Base-by-base conservation (phyloP, 1,140 invertebrate species). In the Zaprionus africanus region DNA sequence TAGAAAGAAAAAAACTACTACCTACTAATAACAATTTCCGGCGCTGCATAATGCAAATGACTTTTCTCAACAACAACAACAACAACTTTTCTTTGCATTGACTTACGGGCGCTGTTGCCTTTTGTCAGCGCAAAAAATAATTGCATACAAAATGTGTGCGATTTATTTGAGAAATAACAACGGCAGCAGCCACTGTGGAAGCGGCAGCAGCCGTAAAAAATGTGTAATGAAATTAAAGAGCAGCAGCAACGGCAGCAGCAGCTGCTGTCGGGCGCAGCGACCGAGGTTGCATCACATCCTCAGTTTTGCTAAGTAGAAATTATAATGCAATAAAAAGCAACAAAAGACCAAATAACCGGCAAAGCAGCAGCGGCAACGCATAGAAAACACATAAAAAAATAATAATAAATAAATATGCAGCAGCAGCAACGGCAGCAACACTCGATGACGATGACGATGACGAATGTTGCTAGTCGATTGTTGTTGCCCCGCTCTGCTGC, bases 91-190 rank as follows among this genome's bases (percentile, higher is more conserved):
- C 83, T 86, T 86, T 76, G 70, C 77, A 86, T 88, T 81, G 82
- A 85, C 82, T 85, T 85, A 62, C 81, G 76, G 63, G 59, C n/a
- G 28, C 64, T 66, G 54, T 38, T 66, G 71, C 68, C 63, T 68
- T 72, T 69, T 78, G 70, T 70, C 68, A 68, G 72, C 26, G 79
- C 76, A 59, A 82, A 85, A 70, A 82, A 86, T 86, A 86, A 86
- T 86, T 86, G 82, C 82, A 86, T 86, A 83, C 82, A 87, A 87
- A 86, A 86, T 86, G 83, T 86, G 80, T 83, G 82, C 82, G 82
- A 86, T 86, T 86, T 86, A 86, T 86, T 86, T 86, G 82, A 86
- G 82, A 86, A 87, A 85, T 79, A 85, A 87, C 68, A 67, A 66
- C 81, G 72, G 28, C 77, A 43, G 68, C 76, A 69, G 38, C 73